phyloP scores from a whole-genome alignment of 2,888 invertebrate species.

The Psylliodes chrysocephalus region DNA sequence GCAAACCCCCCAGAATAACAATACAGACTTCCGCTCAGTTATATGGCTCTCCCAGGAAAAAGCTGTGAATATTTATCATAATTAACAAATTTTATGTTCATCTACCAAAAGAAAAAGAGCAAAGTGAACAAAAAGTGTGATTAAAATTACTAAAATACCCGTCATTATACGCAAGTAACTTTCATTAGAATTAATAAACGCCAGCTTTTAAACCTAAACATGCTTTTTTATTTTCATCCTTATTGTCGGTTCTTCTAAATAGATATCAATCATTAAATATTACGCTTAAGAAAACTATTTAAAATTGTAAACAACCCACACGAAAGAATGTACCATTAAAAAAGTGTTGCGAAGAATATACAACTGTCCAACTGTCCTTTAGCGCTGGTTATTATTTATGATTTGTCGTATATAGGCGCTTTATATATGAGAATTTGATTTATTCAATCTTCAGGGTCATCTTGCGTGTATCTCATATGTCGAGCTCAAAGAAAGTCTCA shows the following conservation, averaged over 20 bases:
- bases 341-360: slow-evolving; percentile 17
- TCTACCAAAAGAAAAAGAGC: slow-evolving; percentile 61
- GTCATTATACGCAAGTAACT: slow-evolving; percentile 52
- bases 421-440: slow-evolving; percentile 33
- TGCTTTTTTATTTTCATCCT: slow-evolving; percentile 36
- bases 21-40: slow-evolving; percentile 62
- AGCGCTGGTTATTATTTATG: slow-evolving; percentile 15
- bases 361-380: slow-evolving; percentile 15
- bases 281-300: no score
- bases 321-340: no score
- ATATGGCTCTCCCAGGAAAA: slow-evolving; percentile 66
- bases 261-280: no score
- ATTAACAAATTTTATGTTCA: slow-evolving; percentile 65
- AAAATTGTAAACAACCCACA: no score
- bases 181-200: slow-evolving; percentile 50
- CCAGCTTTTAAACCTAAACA: slow-evolving; percentile 45
- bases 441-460: slow-evolving; percentile 52
- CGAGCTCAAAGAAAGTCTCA: slow-evolving; percentile 49
- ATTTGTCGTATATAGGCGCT: slow-evolving; percentile 29
- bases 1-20: slow-evolving; percentile 64
- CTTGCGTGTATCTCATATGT: slow-evolving; percentile 51
- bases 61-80: slow-evolving; percentile 66
- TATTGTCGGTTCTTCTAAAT: neutral
- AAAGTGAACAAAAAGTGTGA: slow-evolving; percentile 61
- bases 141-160: slow-evolving; percentile 60